Evolutionary conservation across 2,888 invertebrate species (phyloP), one percentile per base, ranked within the genome.

Genomic region (Lampropteryx suffumata): DNA sequence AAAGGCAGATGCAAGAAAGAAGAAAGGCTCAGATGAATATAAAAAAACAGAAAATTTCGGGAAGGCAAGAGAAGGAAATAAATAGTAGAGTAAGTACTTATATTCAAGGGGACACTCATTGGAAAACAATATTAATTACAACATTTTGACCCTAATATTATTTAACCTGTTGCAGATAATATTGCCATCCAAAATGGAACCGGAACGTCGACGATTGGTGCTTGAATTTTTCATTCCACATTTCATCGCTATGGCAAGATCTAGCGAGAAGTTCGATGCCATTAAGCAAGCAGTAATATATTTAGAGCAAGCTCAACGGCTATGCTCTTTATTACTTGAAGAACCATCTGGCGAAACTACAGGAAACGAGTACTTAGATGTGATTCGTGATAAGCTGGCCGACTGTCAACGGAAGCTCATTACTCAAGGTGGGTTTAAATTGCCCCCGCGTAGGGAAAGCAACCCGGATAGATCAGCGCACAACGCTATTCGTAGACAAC

Each of bases 171-270:
- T 81, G 29, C 79, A 91, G 91, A 75, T 81, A 50, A 80, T 82
- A 53, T 49, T 90, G 50, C 87, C 88, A 17, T 39, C 71, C 6
- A 85, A 82, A 68, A 76, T 95, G 73, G 93, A 94, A 46, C 71
- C 90, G 1, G 86, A 92, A 52, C 91, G 94, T 40, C 88, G 93
- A 36, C 89, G 92, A n/a, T 78, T 92, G 45, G 84, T 96, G 1
- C 76, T 96, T 0, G 92, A 93, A 68, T 93, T 94, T 66, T 94
- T 96, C 64, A 92, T 95, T 39, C 87, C 92, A 11, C 95, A 95
- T 66, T 94, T 95, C 64, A 91, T 95, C 27, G 91, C 92, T 42
- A 94, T 96, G 91, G 93, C 94, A 0, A 90, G 92, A 43, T 91
- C 91, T 39, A 93, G 94, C 56, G 91, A 92, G 10, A 90, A 91